A percentile compares a stretch with the other conserved stretches of the same genome.
Evolutionary conservation across 2,888 invertebrate genomes (phyloP).

Genomic region (Halictus ligatus): DNA sequence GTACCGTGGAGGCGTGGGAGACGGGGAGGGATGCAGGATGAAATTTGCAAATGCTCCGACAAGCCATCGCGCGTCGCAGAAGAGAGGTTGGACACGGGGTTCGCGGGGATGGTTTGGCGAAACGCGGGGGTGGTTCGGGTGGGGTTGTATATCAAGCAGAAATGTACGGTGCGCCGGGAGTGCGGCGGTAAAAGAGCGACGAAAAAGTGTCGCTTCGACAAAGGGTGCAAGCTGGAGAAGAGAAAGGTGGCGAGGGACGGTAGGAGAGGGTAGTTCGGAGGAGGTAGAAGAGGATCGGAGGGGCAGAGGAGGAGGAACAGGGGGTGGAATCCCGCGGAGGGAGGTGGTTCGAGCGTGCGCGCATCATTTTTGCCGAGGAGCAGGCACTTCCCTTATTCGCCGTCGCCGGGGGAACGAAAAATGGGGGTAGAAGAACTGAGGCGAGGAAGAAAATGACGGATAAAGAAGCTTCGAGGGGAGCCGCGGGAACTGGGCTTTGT

Average conservation of each 20-base stretch:
- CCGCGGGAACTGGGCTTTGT: slow-evolving; percentile 76
- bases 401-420: slow-evolving; percentile 72
- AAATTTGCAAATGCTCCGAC: slow-evolving; percentile 65
- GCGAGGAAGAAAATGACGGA: slow-evolving; percentile 72
- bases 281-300: slow-evolving; percentile 33
- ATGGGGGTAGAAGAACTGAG: slow-evolving; percentile 66
- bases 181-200: slow-evolving; percentile 71
- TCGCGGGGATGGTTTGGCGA: neutral
- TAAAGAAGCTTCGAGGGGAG: slow-evolving; percentile 69
- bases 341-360: slow-evolving; percentile 72
- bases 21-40: slow-evolving; percentile 41
- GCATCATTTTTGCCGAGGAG: slow-evolving; percentile 74
- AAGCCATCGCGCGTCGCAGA: slow-evolving; percentile 29
- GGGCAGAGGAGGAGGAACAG: slow-evolving; percentile 24
- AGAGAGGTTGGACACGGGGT: neutral
- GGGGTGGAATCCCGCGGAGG: slow-evolving; percentile 59
- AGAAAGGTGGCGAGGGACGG: slow-evolving; percentile 34
- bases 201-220: slow-evolving; percentile 72
- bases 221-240: slow-evolving; percentile 59
- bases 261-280: slow-evolving; percentile 16
- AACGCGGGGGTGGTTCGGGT: neutral
- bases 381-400: slow-evolving; percentile 74
- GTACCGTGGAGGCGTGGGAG: slow-evolving; percentile 13
- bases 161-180: slow-evolving; percentile 61
- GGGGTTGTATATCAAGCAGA: slow-evolving; percentile 60